These are phyloP conservation scores for Drosophila elegans DNA, from an alignment of 1,140 invertebrate genomes.

Conservation along the genomic window DNA sequence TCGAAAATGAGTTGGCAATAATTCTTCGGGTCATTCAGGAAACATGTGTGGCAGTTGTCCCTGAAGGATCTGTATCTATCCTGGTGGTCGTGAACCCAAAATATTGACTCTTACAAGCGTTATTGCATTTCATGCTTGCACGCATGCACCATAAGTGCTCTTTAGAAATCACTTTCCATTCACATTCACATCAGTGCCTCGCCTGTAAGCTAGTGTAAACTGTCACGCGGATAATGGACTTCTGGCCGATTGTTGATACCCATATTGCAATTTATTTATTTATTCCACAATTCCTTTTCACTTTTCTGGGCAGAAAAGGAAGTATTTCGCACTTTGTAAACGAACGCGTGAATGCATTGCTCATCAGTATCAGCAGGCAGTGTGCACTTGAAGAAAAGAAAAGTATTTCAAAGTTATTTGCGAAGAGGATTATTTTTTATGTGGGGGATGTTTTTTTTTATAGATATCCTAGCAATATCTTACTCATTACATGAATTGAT, in stretches of 20 bases:
- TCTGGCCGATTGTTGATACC: conserved; percentile 23
- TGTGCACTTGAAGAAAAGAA: conserved; percentile 11
- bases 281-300: conserved; percentile 25
- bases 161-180: conserved; percentile 50
- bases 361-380: conserved; percentile 32
- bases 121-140: conserved; percentile 45
- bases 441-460: too few relatives aligned
- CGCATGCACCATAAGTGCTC: conserved; percentile 39
- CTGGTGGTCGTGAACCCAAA: conserved; percentile 51
- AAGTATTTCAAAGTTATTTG: too few relatives aligned
- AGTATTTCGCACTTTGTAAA: conserved; percentile 47
- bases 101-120: conserved; percentile 42
- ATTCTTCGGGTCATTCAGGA: conserved; percentile 48
- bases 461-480: too few relatives aligned
- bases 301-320: conserved; percentile 34
- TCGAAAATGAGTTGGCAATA: conserved; percentile 50
- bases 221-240: conserved; percentile 33
- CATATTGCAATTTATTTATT: conserved; percentile 47
- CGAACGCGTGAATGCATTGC: conserved; percentile 28
- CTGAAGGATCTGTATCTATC: conserved; percentile 29
- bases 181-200: conserved; percentile 11
- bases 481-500: too few relatives aligned
- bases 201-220: conserved; percentile 41
- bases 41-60: conserved; percentile 46
- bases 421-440: too few relatives aligned